Base-by-base conservation (phyloP, 1,140 invertebrate species). In the Caerostris extrusa region DNA sequence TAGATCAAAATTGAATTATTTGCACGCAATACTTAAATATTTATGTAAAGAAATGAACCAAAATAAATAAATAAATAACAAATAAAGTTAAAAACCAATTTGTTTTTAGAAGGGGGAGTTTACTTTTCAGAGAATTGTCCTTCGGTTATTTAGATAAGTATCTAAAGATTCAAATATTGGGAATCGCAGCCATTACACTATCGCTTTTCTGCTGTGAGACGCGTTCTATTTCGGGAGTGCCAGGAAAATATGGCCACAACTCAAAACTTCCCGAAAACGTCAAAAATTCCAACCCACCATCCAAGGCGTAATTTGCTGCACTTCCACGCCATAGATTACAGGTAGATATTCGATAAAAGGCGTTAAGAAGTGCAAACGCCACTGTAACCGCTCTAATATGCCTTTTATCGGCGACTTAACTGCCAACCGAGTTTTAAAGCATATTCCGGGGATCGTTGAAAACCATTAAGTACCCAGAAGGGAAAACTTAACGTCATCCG, bases 401-500 rank as follows among this genome's bases (percentile, higher is more conserved):
- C 61, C 91, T 86, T 92, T 92, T 92, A 92, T 92, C 91, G 82
- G 60, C 34, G 50, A 34, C 91, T 53, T 86, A 92, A 92, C 91
- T 92, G 82, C 91, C 91, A 57, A 34, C 60, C 77, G 82, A 92
- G 91, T 92, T 92, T 92, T 92, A 92, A 92, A 92, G 91, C 91
- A 92, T 92, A 92, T 92, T 92, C 61, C 19, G 50, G n/a, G 55
- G 77, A 91, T 64, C 90, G 89, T 90, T 91, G 60, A 50, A 61
- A 83, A 91, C 90, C 77, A 86, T 92, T 92, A 92, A 92, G 91
- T 50, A 92, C 91, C 91, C 82, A 69, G 58, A 60, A 50, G 82
- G 91, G 91, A 86, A 86, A 92, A 92, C 91, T 92, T 92, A 92
- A 92, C 69, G 91, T 92, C 91, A 92, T 71, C 82, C 82, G 83